Percentiles rank a stretch among this genome's conserved stretches.
These are phyloP conservation scores for Oedothorax gibbosus DNA, from an alignment of 1,140 invertebrate genomes.

Conservation along the genomic window DNA sequence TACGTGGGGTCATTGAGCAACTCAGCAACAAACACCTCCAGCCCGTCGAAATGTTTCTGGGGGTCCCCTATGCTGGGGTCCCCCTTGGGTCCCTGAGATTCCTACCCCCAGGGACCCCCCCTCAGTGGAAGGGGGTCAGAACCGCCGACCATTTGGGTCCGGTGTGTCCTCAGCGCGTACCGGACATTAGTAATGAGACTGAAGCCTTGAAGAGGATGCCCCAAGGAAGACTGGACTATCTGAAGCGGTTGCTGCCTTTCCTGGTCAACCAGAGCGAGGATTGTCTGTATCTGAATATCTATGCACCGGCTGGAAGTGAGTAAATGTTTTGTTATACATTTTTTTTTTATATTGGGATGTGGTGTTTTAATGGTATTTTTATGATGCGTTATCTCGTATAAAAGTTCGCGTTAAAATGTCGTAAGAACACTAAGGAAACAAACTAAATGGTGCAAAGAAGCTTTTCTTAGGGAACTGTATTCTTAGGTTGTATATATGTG, in stretches of 20 bases:
- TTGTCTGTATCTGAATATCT: constrained; percentile 96
- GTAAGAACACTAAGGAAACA: too few species aligned
- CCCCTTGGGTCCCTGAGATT: constrained; percentile 79
- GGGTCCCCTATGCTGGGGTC: constrained; percentile 84
- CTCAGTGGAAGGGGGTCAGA: constrained; percentile 79
- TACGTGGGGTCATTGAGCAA: constrained; percentile 68
- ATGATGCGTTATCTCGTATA: too few species aligned
- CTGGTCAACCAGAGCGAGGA: constrained; percentile 93
- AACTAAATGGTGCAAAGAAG: too few species aligned
- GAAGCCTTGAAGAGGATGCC: constrained; percentile 81
- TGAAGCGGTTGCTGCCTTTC: constrained; percentile 86
- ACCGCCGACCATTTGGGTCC: constrained; percentile 80
- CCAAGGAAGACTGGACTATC: constrained; percentile 84
- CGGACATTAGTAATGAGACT: constrained; percentile 82
- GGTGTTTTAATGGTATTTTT: too few species aligned
- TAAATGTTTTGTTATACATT: constrained; percentile 1
- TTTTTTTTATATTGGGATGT: not conserved
- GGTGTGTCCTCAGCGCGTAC: constrained; percentile 83
- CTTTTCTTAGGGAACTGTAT: too few species aligned
- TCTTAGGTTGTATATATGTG: too few species aligned
- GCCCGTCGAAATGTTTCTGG: constrained; percentile 70
- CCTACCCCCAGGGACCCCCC: constrained; percentile 77
- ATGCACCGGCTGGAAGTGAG: constrained; percentile 93
- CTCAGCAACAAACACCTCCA: constrained; percentile 62
- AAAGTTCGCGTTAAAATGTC: too few species aligned